phyloP scores from a whole-genome alignment of 2,888 invertebrate genomes.

The Amblyjoppa fuscipennis region DNA sequence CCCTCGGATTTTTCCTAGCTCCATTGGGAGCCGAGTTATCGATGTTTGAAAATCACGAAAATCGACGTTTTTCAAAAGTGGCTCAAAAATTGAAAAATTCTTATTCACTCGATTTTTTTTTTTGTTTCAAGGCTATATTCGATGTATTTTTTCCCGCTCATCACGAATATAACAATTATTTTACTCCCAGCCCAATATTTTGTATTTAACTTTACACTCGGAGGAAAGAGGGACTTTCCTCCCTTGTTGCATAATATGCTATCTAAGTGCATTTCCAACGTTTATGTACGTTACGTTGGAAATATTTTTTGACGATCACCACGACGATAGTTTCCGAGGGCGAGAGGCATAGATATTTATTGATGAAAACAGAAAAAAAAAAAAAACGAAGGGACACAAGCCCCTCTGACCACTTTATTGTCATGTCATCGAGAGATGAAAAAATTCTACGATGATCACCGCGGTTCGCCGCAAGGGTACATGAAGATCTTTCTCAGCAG shows the following conservation, averaged over 20 bases:
- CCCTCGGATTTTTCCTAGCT: no score
- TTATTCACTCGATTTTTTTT: no score
- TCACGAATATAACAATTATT: no score
- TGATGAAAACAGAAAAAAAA: background rate
- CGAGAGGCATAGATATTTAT: background rate
- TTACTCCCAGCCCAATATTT: no score
- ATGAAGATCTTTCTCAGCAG: background rate
- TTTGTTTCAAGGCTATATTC: no score
- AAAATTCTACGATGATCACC: background rate
- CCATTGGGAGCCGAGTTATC: no score
- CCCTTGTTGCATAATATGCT: background rate
- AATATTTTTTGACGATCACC: background rate
- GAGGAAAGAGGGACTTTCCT: background rate
- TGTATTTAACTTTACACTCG: background rate
- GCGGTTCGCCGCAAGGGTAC: constrained; percentile 3
- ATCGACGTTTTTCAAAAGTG: no score
- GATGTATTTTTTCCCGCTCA: no score
- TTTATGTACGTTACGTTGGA: background rate
- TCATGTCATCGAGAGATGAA: background rate
- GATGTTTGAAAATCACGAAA: no score
- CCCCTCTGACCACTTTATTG: background rate
- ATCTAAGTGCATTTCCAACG: background rate
- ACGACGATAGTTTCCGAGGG: background rate
- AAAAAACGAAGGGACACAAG: background rate
- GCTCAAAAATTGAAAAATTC: no score